Percentiles rank a stretch among this genome's conserved stretches.
These are phyloP conservation scores for Drosophila micromelanica DNA, from an alignment of 1,140 invertebrate genomes.

Conservation along the genomic window DNA sequence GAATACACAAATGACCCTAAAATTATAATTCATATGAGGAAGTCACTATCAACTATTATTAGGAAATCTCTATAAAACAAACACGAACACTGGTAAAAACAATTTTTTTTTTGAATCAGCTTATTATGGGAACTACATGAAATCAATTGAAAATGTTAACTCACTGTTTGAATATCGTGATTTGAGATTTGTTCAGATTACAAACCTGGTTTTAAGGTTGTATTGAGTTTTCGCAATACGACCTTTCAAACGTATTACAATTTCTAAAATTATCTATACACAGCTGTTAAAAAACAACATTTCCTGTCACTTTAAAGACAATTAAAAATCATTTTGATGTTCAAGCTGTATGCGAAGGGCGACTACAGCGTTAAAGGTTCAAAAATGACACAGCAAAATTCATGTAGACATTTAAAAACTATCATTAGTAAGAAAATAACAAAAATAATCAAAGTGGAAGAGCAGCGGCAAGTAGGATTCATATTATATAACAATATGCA, in stretches of 20 bases:
- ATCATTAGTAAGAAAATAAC: constrained; percentile 16
- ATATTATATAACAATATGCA: constrained; percentile 33
- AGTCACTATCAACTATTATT: neutral
- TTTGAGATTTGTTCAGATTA: constrained; percentile 9
- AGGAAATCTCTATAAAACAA: neutral
- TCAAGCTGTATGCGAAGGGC: neutral
- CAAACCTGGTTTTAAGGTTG: neutral
- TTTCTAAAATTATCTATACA: constrained; percentile 1
- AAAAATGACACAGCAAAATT: constrained; percentile 5
- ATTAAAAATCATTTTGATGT: constrained; percentile 9
- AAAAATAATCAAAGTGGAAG: constrained; percentile 2
- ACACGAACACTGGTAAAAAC: neutral
- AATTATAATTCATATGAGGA: constrained; percentile 8
- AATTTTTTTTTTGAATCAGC: neutral
- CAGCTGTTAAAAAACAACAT: constrained; percentile 21
- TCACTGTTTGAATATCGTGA: constrained; percentile 18
- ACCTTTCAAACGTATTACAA: constrained; percentile 6
- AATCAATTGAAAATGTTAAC: constrained; percentile 16
- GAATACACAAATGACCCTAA: too few species aligned
- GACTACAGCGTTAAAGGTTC: neutral
- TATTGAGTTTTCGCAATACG: neutral
- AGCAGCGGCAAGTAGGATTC: neutral
- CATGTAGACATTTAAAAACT: neutral
- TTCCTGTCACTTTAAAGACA: constrained; percentile 24
- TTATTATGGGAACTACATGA: neutral